Conservation (phyloP, 2,797 vertebrate genomes). For the Nasua narica region DNA sequence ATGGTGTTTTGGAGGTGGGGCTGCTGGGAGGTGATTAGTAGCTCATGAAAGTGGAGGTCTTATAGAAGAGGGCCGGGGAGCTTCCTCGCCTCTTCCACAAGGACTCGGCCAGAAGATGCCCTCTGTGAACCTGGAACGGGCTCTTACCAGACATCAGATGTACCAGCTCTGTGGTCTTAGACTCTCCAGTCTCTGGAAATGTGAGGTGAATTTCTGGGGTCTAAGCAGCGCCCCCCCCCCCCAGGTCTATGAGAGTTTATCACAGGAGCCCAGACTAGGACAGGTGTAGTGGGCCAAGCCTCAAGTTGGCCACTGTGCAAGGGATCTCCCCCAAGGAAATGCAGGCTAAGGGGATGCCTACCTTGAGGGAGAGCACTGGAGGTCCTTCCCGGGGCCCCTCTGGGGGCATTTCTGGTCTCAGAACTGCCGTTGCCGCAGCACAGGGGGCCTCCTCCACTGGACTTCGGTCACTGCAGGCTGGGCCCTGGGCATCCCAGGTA, state of each 20-base stretch:
- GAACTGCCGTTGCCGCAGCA: not conserved
- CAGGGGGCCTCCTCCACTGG: not conserved
- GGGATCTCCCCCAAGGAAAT: not conserved
- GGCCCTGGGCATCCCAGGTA: not conserved
- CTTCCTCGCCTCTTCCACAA: not conserved
- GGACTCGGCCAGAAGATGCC: not conserved
- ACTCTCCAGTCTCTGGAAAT: not conserved
- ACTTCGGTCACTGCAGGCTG: not conserved
- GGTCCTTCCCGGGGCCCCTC: not conserved
- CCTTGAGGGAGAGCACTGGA: constrained; percentile 67
- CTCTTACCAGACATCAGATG: not conserved
- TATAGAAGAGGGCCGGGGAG: not conserved
- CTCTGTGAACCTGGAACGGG: not conserved
- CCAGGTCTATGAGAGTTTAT: not conserved
- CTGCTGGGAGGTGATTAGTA: not conserved
- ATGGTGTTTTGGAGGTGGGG: not conserved
- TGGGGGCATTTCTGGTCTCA: not conserved
- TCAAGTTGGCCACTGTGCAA: not conserved
- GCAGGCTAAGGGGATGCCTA: not conserved
- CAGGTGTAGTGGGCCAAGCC: not conserved
- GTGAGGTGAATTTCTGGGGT: not conserved
- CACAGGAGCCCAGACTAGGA: not conserved
- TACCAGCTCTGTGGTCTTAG: not conserved
- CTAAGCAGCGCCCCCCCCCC: not conserved
- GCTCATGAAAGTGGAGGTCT: not conserved